Evolutionary conservation across 2,797 vertebrate genomes (phyloP), one percentile per base, ranked within the genome.

Genomic region (Spinibarbus caldwelli): DNA sequence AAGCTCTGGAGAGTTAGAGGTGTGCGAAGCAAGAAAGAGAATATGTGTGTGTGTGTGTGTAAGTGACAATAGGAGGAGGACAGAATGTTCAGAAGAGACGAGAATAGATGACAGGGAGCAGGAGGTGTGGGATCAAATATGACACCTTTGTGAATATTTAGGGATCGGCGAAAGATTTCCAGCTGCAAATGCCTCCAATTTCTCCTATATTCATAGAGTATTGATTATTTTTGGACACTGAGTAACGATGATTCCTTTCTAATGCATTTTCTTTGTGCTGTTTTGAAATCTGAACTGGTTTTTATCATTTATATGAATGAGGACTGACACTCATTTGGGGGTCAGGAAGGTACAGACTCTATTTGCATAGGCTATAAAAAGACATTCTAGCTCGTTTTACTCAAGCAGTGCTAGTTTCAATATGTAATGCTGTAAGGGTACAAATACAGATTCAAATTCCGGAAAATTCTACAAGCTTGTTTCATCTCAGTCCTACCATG

Each of bases 81-180:
- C 52, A 86, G 81, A 82, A 82, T 87, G 85, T 84, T 86, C 81
- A 79, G 83, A 78, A 49, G 75, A 84, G 78, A 87, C 78, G 52
- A 67, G 80, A 89, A 87, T 90, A 86, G 89, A 86, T 76, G 86
- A 86, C 38, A 67, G 80, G 70, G 82, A 64, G 83, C 82, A 70
- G 73, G 67, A 85, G 71, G 78, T 93, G 90, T 90, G 92, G 92
- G 90, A 89, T 90, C 86, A 88, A 90, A 89, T 59, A 79, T 85
- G 80, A 88, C 83, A 87, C 89, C 83, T 89, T 81, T 52, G 11
- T 75, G 78, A 82, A 64, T 29, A 70, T 81, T 83, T 49, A 75
- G 75, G 66, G 57, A 82, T 49, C 76, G 68, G 2, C 14, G 2
- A 78, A 47, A 45, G 21, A 45, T 71, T 93, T 92, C 87, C 78